phyloP scores from a whole-genome alignment of 2,113 vertebrate species.

The Plecotus auritus region DNA sequence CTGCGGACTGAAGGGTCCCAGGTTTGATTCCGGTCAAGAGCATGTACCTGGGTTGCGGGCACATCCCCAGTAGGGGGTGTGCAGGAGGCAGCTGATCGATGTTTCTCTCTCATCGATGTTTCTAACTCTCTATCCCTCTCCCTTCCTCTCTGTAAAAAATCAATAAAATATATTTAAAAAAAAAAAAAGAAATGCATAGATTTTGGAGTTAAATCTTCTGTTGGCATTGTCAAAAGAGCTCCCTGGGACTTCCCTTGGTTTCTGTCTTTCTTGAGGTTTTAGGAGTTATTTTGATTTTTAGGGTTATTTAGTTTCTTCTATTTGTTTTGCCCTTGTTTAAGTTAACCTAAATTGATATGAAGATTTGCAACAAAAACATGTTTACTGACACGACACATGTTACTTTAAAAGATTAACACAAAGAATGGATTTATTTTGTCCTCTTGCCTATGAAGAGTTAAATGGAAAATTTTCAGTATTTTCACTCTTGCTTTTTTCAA shows the following conservation, averaged over 20 bases:
- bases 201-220: neutral
- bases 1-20: too few relatives aligned
- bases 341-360: neutral
- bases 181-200: too few relatives aligned
- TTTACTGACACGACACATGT: neutral
- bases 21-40: too few relatives aligned
- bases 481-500: neutral
- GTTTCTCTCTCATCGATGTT: too few relatives aligned
- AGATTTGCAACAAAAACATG: neutral
- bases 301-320: neutral
- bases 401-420: neutral
- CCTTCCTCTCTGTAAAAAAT: too few relatives aligned
- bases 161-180: too few relatives aligned
- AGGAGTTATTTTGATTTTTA: slow-evolving; percentile 6
- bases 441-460: neutral
- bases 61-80: too few relatives aligned
- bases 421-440: neutral
- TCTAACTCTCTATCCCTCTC: too few relatives aligned
- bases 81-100: too few relatives aligned
- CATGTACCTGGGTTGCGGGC: too few relatives aligned
- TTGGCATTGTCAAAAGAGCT: neutral
- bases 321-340: neutral
- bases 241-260: neutral
- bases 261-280: neutral
- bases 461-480: neutral